phyloP scores from a whole-genome alignment of 1,140 invertebrate species.

The Solenopsis invicta region DNA sequence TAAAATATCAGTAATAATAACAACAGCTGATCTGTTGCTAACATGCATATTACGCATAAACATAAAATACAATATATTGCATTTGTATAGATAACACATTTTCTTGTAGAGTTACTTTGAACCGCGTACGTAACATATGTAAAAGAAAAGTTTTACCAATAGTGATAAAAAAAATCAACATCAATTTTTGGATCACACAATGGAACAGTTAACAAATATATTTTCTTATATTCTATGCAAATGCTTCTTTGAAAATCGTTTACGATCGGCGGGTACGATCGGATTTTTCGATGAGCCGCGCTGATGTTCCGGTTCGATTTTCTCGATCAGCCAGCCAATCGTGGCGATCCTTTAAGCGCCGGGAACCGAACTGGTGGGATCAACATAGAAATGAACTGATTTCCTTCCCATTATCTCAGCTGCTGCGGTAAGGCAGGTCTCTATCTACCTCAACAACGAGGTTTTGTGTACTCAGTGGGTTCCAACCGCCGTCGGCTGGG shows the following conservation, averaged over 20 bases:
- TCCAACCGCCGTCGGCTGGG: constrained; percentile 45
- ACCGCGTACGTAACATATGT: not conserved
- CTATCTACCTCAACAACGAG: constrained; percentile 65
- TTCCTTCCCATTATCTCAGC: constrained; percentile 86
- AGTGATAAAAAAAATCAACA: not conserved
- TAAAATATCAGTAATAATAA: constrained; percentile 13
- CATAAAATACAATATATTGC: not conserved
- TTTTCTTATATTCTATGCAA: constrained; percentile 5
- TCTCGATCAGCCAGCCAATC: constrained; percentile 83
- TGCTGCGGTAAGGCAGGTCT: constrained; percentile 65
- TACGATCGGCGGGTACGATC: constrained; percentile 31
- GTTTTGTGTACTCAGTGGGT: constrained; percentile 76
- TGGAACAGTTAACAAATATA: constrained; percentile 8
- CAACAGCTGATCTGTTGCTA: no score
- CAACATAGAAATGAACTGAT: constrained; percentile 88
- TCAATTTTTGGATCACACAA: not conserved
- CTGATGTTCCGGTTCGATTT: constrained; percentile 84
- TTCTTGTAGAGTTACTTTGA: constrained; percentile 4
- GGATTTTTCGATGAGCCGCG: constrained; percentile 71
- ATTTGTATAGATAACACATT: not conserved
- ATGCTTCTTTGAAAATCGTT: not conserved
- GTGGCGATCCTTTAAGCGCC: constrained; percentile 72
- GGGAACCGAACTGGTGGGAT: constrained; percentile 79
- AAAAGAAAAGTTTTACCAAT: not conserved
- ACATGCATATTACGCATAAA: no score